These are phyloP conservation scores for Pipra filicauda DNA, from an alignment of 2,113 vertebrate species.

Conservation along the genomic window DNA sequence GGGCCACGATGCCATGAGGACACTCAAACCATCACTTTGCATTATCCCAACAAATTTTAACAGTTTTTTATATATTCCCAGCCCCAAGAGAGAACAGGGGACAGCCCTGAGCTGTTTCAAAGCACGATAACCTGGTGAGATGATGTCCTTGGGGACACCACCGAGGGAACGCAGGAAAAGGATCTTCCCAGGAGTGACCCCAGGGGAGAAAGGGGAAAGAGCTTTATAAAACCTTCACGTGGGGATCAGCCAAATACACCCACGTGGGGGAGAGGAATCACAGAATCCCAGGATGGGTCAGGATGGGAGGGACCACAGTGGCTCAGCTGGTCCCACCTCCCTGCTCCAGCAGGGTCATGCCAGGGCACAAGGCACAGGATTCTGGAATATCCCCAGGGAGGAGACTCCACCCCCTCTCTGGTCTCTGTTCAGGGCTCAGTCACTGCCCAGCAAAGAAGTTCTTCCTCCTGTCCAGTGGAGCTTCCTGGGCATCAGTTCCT, in stretches of 20 bases:
- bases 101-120: rapidly evolving
- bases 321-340: background rate
- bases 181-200: background rate
- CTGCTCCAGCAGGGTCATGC: background rate
- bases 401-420: background rate
- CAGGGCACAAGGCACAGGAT: background rate
- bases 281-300: background rate
- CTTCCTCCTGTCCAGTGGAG: background rate
- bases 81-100: too few relatives aligned
- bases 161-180: rapidly evolving
- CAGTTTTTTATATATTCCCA: rapidly evolving
- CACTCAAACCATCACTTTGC: rapidly evolving
- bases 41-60: background rate
- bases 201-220: background rate
- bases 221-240: background rate
- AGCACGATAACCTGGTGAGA: background rate
- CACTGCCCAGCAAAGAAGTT: background rate
- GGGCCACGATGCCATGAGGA: rapidly evolving
- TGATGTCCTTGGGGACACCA: background rate
- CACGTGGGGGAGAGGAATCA: rapidly evolving
- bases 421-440: background rate
- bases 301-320: background rate
- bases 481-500: background rate
- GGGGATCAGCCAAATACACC: background rate
- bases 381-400: background rate